These are phyloP conservation scores for Liodrosophila aerea DNA, from an alignment of 2,888 invertebrate genomes.

Conservation along the genomic window DNA sequence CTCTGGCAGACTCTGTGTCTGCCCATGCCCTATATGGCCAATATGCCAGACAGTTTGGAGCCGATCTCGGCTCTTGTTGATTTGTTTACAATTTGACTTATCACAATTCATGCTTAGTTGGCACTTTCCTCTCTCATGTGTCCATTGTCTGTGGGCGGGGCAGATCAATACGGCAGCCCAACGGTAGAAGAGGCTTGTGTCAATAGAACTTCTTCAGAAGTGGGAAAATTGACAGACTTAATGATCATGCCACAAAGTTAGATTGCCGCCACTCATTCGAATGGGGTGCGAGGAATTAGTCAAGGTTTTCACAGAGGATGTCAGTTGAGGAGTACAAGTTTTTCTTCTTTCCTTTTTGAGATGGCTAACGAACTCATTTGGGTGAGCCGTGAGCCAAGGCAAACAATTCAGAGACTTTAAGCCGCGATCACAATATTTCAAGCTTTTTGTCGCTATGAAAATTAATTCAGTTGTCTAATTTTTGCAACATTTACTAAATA, in stretches of 20 bases:
- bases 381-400: constrained; percentile 7
- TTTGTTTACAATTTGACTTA: constrained; percentile 70
- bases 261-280: constrained; percentile 13
- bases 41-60: constrained; percentile 75
- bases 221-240: constrained; percentile 68
- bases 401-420: constrained; percentile 45
- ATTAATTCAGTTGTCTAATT: constrained; percentile 78
- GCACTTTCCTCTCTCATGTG: constrained; percentile 48
- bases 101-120: constrained; percentile 76
- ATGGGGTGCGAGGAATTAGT: constrained; percentile 46
- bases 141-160: constrained; percentile 23
- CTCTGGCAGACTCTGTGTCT: constrained; percentile 52
- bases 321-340: neutral
- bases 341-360: neutral
- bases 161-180: constrained; percentile 27
- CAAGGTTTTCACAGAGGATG: constrained; percentile 25
- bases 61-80: constrained; percentile 47
- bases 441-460: constrained; percentile 74
- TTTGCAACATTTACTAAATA: constrained; percentile 70
- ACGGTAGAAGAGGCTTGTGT: constrained; percentile 54
- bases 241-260: constrained; percentile 52
- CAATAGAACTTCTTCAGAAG: constrained; percentile 77
- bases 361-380: constrained; percentile 65
- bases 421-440: constrained; percentile 67
- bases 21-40: constrained; percentile 51